Conservation (phyloP, 2,888 invertebrate species). For the Orchestes rusci region DNA sequence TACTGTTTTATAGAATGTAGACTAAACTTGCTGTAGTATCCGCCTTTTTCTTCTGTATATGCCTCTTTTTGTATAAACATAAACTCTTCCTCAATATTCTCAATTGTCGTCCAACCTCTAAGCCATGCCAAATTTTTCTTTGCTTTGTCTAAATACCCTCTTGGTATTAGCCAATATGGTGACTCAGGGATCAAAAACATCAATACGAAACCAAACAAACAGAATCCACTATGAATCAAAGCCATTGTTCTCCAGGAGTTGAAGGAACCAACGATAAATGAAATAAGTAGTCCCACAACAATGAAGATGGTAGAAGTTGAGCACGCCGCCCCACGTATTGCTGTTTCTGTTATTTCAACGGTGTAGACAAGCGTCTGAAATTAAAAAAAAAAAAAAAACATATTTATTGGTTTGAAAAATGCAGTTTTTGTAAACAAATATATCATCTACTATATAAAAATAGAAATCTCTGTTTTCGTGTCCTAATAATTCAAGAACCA, state of each 20-base stretch:
- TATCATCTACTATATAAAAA: too few species aligned
- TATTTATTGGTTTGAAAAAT: too few species aligned
- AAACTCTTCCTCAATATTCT: slow-evolving; percentile 54
- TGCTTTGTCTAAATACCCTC: slow-evolving; percentile 57
- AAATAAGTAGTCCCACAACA: slow-evolving; percentile 67
- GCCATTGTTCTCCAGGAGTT: slow-evolving; percentile 65
- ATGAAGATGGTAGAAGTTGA: slow-evolving; percentile 69
- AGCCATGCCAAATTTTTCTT: slow-evolving; percentile 68
- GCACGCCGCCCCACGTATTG: slow-evolving; percentile 63
- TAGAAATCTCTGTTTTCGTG: too few species aligned
- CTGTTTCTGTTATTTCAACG: slow-evolving; percentile 74
- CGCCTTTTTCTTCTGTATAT: not conserved
- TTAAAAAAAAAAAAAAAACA: too few species aligned
- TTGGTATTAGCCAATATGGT: slow-evolving; percentile 69
- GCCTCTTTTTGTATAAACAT: slow-evolving; percentile 24
- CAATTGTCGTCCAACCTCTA: slow-evolving; percentile 64
- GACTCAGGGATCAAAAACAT: slow-evolving; percentile 71
- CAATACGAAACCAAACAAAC: slow-evolving; percentile 55
- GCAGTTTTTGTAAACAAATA: too few species aligned
- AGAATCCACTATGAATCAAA: slow-evolving; percentile 56
- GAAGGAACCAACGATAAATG: slow-evolving; percentile 68
- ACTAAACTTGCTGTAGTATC: slow-evolving; percentile 7
- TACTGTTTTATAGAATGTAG: slow-evolving; percentile 40
- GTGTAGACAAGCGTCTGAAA: slow-evolving; percentile 71
- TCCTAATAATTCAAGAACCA: too few species aligned